Percentiles rank a stretch among this genome's conserved stretches.
These are phyloP conservation scores for Galeopterus variegatus DNA, from an alignment of 2,113 vertebrate genomes.

Conservation along the genomic window DNA sequence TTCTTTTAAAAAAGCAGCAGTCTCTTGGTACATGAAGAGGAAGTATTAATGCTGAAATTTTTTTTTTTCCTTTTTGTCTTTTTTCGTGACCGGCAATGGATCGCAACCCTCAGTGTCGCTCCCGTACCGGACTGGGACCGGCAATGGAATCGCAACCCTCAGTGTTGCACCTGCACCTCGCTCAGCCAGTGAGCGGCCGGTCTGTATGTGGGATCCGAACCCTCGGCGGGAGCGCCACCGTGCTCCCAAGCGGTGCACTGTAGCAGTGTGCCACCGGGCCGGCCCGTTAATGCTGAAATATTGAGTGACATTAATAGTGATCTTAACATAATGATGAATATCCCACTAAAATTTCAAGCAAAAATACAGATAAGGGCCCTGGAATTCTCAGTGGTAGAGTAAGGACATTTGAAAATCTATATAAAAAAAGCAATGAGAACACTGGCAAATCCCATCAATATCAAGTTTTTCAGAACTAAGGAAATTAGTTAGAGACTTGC, in stretches of 20 bases:
- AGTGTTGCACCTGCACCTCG: too few species aligned
- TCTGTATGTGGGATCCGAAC: too few species aligned
- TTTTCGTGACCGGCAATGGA: too few species aligned
- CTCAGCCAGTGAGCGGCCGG: too few species aligned
- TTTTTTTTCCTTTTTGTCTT: too few species aligned
- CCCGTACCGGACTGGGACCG: too few species aligned
- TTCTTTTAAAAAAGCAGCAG: not conserved
- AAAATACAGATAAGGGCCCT: not conserved
- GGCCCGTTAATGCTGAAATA: not conserved
- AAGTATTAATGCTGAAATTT: not conserved
- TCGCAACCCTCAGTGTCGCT: too few species aligned
- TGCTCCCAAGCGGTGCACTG: too few species aligned
- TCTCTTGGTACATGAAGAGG: not conserved
- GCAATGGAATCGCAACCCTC: too few species aligned
- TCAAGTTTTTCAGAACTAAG: not conserved
- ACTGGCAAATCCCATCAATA: not conserved
- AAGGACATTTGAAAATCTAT: not conserved
- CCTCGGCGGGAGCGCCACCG: too few species aligned
- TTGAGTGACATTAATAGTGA: not conserved
- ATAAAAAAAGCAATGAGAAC: not conserved
- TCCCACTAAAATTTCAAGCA: not conserved
- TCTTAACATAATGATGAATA: not conserved
- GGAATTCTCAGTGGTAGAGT: not conserved
- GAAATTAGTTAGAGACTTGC: not conserved
- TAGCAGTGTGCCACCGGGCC: too few species aligned